Evolutionary conservation across 2,113 vertebrate genomes (phyloP), one percentile per base, ranked within the genome.

Genomic region (Chamaetylas fuelleborni): DNA sequence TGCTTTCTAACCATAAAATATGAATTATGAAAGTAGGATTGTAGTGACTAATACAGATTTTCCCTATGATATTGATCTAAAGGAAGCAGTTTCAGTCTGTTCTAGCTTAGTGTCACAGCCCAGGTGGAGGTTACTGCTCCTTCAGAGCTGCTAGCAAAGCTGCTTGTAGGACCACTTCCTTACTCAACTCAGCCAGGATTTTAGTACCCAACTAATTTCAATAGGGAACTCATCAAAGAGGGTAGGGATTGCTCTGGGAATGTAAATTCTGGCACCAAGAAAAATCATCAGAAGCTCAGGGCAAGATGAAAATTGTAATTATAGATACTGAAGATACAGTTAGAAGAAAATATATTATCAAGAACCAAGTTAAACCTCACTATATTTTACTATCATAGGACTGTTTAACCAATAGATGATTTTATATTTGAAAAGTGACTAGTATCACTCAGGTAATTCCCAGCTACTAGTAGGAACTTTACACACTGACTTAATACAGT

Each of bases 11-110:
- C 38, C 20, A 6, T 19, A 88, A 94, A 93, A 91, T 31, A 86
- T 77, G 66, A 96, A 69, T 91, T 89, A 93, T 87, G 45, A 81
- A 87, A 82, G 47, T 43, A 65, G 33, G 81, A 80, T 47, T 83
- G 50, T n/a, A 91, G 71, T 95, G 61, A 92, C 85, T 78, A 66
- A 72, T 90, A 78, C 71, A 90, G 42, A 81, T 91, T 92, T 88
- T 91, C 29, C n/a, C 17, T 88, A 40, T 72, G 34, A 67, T 69
- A 92, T 83, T 48, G 43, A 74, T 93, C 87, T 64, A n/a, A 62
- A 76, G 38, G 18, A 80, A 76, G 66, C 3, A 8, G 20, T 67
- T 82, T 54, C 36, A 57, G 34, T 18, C n/a, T 66, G 11, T 33
- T 81, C 42, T 24, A 29, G 8, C 13, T 64, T 20, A 40, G 47